These are phyloP conservation scores for Polia nebulosa DNA, from an alignment of 2,888 invertebrate species.

Conservation along the genomic window DNA sequence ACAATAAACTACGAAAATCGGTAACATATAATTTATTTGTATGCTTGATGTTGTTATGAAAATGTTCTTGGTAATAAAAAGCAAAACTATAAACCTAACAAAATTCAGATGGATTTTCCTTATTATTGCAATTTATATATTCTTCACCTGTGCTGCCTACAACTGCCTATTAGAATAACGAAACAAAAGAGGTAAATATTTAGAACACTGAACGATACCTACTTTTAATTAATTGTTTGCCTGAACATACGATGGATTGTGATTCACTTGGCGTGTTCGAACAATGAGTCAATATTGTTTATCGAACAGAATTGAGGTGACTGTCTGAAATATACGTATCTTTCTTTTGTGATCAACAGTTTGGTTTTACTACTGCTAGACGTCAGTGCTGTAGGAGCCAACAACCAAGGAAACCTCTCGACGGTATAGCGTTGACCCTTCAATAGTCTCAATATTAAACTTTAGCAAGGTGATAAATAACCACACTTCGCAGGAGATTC, in stretches of 20 bases:
- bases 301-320: conserved; percentile 7
- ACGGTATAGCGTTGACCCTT: too few relatives aligned
- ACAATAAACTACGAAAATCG: not conserved
- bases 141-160: too few relatives aligned
- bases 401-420: too few relatives aligned
- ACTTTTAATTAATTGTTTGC: conserved; percentile 23
- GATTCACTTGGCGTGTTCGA: conserved; percentile 33
- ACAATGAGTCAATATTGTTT: conserved; percentile 23
- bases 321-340: not conserved
- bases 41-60: not conserved
- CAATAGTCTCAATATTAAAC: too few relatives aligned
- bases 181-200: conserved; percentile 7
- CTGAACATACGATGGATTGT: conserved; percentile 20
- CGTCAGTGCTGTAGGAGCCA: not conserved
- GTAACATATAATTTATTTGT: not conserved
- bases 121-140: conserved; percentile 19
- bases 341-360: not conserved
- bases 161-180: not conserved
- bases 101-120: conserved; percentile 11
- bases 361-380: not conserved
- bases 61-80: conserved; percentile 12
- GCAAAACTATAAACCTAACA: not conserved
- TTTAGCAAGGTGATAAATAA: too few relatives aligned
- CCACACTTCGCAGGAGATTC: too few relatives aligned
- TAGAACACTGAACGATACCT: not conserved